phyloP scores from a whole-genome alignment of 2,797 vertebrate species.

The Helicolenus hilgendorfi region DNA sequence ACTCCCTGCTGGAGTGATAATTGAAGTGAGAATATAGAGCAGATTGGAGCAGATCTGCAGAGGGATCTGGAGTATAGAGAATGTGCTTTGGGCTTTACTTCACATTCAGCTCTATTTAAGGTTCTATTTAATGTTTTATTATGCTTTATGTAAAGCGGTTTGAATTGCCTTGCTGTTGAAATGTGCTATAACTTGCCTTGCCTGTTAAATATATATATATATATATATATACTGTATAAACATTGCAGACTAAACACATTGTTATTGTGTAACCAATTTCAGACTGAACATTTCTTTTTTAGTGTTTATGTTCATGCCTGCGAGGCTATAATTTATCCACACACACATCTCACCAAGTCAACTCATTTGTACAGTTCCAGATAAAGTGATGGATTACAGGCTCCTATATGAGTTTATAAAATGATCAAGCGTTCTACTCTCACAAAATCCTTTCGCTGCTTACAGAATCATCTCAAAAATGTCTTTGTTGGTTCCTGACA shows the following conservation, averaged over 20 bases:
- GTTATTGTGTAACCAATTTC: neutral
- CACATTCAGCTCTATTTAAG: neutral
- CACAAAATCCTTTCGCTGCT: neutral
- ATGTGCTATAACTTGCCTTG: too few relatives aligned
- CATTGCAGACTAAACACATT: too few relatives aligned
- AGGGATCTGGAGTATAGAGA: neutral
- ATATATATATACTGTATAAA: too few relatives aligned
- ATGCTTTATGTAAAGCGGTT: too few relatives aligned
- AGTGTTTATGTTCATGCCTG: neutral
- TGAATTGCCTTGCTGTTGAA: too few relatives aligned
- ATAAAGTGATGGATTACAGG: neutral
- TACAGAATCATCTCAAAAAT: neutral
- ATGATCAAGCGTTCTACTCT: neutral
- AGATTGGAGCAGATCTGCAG: neutral
- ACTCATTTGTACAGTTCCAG: neutral
- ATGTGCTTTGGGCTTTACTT: conserved; percentile 4
- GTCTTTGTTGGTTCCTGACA: neutral
- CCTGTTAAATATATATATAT: too few relatives aligned
- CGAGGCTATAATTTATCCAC: neutral
- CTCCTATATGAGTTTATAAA: neutral
- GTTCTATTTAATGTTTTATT: too few relatives aligned
- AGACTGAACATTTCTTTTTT: neutral
- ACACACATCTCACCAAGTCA: too few relatives aligned
- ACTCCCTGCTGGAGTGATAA: conserved; percentile 56
- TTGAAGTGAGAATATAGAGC: conserved; percentile 30